Evolutionary conservation across 30 jellyfish, hydroid and myxozoan genomes (phyloP).

Genomic region (Clytia hemisphaerica): DNA sequence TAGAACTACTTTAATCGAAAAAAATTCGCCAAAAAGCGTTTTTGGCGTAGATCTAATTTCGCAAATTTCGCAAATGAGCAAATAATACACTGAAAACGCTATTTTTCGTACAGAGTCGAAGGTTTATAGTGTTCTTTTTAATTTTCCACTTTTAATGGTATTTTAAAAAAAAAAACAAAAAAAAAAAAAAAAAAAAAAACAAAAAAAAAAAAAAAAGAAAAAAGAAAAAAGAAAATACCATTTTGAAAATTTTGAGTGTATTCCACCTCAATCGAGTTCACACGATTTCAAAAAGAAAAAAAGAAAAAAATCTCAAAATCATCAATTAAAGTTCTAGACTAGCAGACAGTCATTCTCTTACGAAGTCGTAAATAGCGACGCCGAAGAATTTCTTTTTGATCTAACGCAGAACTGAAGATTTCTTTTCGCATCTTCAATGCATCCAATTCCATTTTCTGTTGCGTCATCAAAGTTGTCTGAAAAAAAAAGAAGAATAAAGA

Average conservation of each 20-base stretch:
- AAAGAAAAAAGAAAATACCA: neutral
- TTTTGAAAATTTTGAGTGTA: neutral
- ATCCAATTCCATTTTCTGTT: constrained; percentile 16
- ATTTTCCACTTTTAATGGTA: no score
- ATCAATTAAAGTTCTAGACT: neutral
- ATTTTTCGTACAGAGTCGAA: no score
- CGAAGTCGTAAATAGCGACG: constrained; percentile 16
- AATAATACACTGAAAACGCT: no score
- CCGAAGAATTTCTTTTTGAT: constrained; percentile 20
- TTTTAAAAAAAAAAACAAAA: neutral
- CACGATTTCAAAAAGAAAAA: neutral
- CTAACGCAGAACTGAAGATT: constrained; percentile 1
- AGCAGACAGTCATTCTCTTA: constrained; percentile 8
- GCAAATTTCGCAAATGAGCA: no score
- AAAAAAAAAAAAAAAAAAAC: neutral
- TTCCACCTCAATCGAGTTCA: neutral
- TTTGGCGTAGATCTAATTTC: no score
- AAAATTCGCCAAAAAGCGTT: no score
- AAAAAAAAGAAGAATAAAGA: neutral
- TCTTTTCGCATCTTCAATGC: constrained; percentile 7
- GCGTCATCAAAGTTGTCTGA: neutral
- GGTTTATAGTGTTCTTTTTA: no score
- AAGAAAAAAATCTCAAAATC: neutral
- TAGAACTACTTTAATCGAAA: no score
- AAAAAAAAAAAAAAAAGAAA: neutral